Evolutionary conservation across 2,888 invertebrate genomes (phyloP).

Genomic region (Drosophila subsilvestris): DNA sequence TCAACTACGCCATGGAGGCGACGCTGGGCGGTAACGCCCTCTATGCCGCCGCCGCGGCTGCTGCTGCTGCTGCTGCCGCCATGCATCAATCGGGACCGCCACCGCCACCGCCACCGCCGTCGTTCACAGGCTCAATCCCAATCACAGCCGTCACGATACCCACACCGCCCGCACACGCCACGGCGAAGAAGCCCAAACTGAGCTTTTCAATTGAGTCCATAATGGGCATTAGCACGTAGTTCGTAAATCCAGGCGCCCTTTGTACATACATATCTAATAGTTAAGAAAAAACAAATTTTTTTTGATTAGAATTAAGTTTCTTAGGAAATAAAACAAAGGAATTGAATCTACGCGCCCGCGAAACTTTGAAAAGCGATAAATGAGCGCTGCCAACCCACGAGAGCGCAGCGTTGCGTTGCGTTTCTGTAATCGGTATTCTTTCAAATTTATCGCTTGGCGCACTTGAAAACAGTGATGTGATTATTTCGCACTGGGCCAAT

Average conservation of each 20-base stretch:
- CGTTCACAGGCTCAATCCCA: slow-evolving; percentile 37
- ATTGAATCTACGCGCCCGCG: slow-evolving; percentile 2
- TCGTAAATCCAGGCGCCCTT: no score
- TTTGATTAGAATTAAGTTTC: slow-evolving; percentile 35
- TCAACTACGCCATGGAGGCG: slow-evolving; percentile 83
- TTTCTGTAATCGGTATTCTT: slow-evolving; percentile 12
- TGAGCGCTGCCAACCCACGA: no score
- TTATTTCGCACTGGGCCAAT: slow-evolving; percentile 1
- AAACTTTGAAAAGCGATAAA: not conserved
- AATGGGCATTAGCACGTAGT: slow-evolving; percentile 85
- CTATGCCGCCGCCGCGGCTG: slow-evolving; percentile 46
- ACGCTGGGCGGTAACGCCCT: slow-evolving; percentile 59
- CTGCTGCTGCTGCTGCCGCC: slow-evolving; percentile 37
- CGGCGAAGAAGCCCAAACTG: slow-evolving; percentile 74
- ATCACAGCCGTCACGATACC: slow-evolving; percentile 34
- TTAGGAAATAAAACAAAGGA: slow-evolving; percentile 39
- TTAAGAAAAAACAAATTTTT: slow-evolving; percentile 7
- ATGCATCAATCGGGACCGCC: slow-evolving; percentile 54
- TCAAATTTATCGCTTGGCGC: slow-evolving; percentile 28
- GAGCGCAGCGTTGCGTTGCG: not conserved
- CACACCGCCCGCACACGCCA: slow-evolving; percentile 38
- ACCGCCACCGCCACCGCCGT: slow-evolving; percentile 42
- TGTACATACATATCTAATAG: slow-evolving; percentile 14
- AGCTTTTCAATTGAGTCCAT: slow-evolving; percentile 88
- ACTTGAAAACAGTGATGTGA: slow-evolving; percentile 11